Evolutionary conservation across 1,140 invertebrate species (phyloP), one percentile per base, ranked within the genome.

Genomic region (Achatina immaculata): DNA sequence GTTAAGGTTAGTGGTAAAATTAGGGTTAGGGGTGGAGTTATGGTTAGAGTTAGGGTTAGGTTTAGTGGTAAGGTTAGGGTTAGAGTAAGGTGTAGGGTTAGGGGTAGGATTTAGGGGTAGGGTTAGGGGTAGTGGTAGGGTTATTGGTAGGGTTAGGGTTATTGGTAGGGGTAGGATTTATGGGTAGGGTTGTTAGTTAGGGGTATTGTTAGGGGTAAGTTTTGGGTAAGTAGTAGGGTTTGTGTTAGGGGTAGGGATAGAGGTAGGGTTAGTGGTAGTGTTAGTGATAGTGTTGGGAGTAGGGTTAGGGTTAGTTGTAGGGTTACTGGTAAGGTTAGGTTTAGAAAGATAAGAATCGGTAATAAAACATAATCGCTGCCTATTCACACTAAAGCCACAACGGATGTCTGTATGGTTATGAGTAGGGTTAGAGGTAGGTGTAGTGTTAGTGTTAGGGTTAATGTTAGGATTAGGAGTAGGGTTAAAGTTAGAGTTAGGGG

Each of bases 1-100:
- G 74, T 81, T 78, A 75, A 75, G 75, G 82, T 81, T 78, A 81
- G 79, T 79, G 82, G 78, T 81, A 81, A 79, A 55, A 69, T 79
- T 73, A 75, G 81, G 81, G 76, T 74, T 78, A 82, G 76, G 71
- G 66, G 73, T 79, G 66, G 76, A 77, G 76, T 79, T 78, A 74
- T 76, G 77, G 76, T 43, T 74, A 66, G 72, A 77, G 81, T 79
- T 78, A 80, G 81, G 77, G 81, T 74, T 66, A 58, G 77, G 81
- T 58, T 79, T 69, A 75, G 81, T 77, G 69, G 68, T 68, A 73
- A 66, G 66, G 72, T 42, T 69, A 42, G 68, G 68, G 38, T 69
- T 69, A 69, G 68, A 38, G 68, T 69, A 40, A 69, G 68, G 68
- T 2, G 38, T 69, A 69, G 68, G 68, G 68, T 69, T 69, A 42